Base-by-base conservation (phyloP, 1,140 invertebrate species). In the Cydia amplana region DNA sequence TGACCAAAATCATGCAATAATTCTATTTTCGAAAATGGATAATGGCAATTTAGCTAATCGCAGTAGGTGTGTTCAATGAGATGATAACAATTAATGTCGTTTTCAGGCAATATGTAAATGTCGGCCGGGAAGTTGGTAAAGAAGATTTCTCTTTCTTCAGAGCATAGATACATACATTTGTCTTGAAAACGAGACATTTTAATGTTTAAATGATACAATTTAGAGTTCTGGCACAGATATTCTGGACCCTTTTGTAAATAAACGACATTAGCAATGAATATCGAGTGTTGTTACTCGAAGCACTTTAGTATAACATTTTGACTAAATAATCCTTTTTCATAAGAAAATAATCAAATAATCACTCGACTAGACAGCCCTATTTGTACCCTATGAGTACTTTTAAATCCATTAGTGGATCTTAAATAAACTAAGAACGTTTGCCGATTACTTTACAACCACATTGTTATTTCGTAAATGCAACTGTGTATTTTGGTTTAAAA, bases 401-500 rank as follows among this genome's bases (percentile, higher is more conserved):
- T 23, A 23, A 55, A 23, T 60, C 20, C 55, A 60, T 20, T 23
- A 23, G n/a, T 23, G 55, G 55, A 60, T 60, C 55, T 60, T 60
- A 14, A 51, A 18, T 60, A 60, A 60, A 23, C 55, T 60, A 60
- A 60, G 18, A 60, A 60, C 55, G 55, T 60, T 60, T 23, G 55
- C 55, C 55, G 10, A 60, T 23, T 60, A 60, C 20, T 60, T 60
- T 60, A 60, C 18, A 60, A 18, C 55, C 55, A 60, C 55, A 12
- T 60, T 60, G 5, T 60, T 60, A 70, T n/a, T 70, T 43, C 16
- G 32, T 70, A 70, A 70, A 70, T 70, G 65, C 65, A 70, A 70
- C 20, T 20, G 55, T 20, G 20, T 60, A 43, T 36, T 70, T 70
- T 70, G 65, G 65, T 70, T 70, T 70, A 67, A 67, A 67, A 67